Evolutionary conservation across 1,140 invertebrate species (phyloP).

Genomic region (Zophobas morio): DNA sequence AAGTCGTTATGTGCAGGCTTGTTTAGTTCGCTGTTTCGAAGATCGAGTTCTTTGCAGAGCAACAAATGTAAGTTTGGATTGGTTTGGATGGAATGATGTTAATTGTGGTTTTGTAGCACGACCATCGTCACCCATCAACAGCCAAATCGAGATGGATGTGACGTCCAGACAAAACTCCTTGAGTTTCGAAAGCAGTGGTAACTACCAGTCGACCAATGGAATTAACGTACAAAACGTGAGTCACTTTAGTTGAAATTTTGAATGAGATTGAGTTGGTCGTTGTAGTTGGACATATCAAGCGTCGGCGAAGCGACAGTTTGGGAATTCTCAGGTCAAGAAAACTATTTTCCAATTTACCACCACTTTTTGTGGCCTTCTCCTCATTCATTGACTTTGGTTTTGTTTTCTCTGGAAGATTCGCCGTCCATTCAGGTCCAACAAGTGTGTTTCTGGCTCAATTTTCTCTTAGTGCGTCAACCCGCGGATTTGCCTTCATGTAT

Average conservation of each 20-base stretch:
- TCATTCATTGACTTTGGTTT: slow-evolving; percentile 72
- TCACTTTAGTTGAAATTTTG: neutral
- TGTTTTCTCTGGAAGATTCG: slow-evolving; percentile 83
- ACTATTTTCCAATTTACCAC: slow-evolving; percentile 85
- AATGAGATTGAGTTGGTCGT: slow-evolving; percentile 24
- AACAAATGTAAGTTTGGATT: slow-evolving; percentile 65
- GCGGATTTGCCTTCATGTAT: slow-evolving; percentile 77
- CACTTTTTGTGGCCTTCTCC: slow-evolving; percentile 63
- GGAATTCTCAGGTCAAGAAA: slow-evolving; percentile 89
- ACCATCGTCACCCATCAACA: slow-evolving; percentile 66
- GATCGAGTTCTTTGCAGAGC: slow-evolving; percentile 69
- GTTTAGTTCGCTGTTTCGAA: slow-evolving; percentile 76
- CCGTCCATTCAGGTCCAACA: slow-evolving; percentile 82
- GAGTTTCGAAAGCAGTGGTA: slow-evolving; percentile 72
- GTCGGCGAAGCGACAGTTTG: slow-evolving; percentile 81
- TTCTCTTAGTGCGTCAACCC: slow-evolving; percentile 82
- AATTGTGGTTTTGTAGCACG: slow-evolving; percentile 61
- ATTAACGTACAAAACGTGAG: slow-evolving; percentile 77
- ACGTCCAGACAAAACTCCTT: slow-evolving; percentile 75
- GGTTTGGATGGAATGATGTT: neutral
- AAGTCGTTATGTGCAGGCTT: slow-evolving; percentile 81
- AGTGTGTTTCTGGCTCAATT: slow-evolving; percentile 86
- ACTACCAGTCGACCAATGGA: slow-evolving; percentile 78
- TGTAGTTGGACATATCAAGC: slow-evolving; percentile 71
- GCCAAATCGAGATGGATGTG: slow-evolving; percentile 75